Evolutionary conservation across 2,113 vertebrate species (phyloP).

Genomic region (Prionailurus bengalensis): DNA sequence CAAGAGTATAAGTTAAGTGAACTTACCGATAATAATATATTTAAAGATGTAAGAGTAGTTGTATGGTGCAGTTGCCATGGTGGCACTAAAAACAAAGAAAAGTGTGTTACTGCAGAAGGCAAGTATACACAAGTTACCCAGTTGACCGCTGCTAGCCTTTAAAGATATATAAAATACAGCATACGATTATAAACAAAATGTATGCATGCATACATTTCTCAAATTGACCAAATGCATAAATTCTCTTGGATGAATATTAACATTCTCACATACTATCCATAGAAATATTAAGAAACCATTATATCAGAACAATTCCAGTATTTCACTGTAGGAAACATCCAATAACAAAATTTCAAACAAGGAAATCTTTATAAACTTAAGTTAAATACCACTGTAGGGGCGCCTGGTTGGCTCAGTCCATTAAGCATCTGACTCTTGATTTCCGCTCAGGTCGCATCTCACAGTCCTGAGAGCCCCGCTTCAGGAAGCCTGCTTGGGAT

Average conservation of each 20-base stretch:
- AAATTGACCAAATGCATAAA: constrained; percentile 53
- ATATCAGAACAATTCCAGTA: constrained; percentile 32
- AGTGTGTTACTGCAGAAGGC: constrained; percentile 62
- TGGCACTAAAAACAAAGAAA: constrained; percentile 90
- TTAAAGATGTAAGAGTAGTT: constrained; percentile 99
- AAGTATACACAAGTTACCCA: constrained; percentile 21
- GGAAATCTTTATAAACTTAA: constrained; percentile 53
- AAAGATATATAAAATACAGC: not conserved
- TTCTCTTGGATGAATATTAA: constrained; percentile 52
- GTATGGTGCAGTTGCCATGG: constrained; percentile 99
- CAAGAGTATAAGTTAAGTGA: not conserved
- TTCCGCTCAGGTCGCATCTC: no score
- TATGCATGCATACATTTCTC: not conserved
- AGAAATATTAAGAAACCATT: constrained; percentile 6
- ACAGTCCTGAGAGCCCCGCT: no score
- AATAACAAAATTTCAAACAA: constrained; percentile 65
- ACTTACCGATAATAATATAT: constrained; percentile 99
- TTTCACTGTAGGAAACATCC: constrained; percentile 59
- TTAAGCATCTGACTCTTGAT: no score
- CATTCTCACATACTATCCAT: not conserved
- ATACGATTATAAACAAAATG: constrained; percentile 50
- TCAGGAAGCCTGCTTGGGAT: no score
- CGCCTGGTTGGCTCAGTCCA: no score
- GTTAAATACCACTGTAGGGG: not conserved
- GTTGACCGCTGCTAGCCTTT: not conserved